Evolutionary conservation across 2,797 vertebrate species (phyloP).

Genomic region (Scyliorhinus canicula): DNA sequence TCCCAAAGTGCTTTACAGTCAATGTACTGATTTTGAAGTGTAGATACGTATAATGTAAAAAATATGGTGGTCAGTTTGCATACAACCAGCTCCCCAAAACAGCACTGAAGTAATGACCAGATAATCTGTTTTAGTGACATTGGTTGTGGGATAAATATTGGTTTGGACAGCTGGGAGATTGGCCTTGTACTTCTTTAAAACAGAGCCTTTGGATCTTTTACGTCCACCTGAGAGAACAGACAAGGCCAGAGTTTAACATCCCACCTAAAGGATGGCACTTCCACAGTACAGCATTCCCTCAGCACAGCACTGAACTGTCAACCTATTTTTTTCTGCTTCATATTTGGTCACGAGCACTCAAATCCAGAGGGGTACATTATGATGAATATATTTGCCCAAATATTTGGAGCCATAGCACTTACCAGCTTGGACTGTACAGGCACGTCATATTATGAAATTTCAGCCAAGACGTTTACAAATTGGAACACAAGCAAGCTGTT

Average conservation of each 20-base stretch:
- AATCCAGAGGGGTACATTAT: neutral
- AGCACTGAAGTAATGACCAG: neutral
- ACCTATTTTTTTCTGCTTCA: neutral
- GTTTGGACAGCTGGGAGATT: too few species aligned
- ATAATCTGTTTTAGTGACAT: neutral
- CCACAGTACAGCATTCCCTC: neutral
- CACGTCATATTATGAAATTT: too few species aligned
- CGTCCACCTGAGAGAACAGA: too few species aligned
- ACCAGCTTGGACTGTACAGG: too few species aligned
- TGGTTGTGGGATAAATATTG: neutral
- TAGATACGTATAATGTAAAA: neutral
- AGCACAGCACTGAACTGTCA: neutral
- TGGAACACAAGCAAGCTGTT: too few species aligned
- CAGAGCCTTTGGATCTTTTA: too few species aligned
- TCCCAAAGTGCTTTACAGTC: neutral
- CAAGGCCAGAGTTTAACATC: too few species aligned
- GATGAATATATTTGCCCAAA: neutral
- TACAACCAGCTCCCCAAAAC: neutral
- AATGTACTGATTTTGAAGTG: neutral
- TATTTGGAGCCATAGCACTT: neutral
- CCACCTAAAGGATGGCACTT: too few species aligned
- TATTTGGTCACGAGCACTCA: neutral
- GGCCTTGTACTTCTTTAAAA: too few species aligned
- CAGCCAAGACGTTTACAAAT: too few species aligned
- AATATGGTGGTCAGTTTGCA: neutral